Evolutionary conservation across 1,140 invertebrate genomes (phyloP), one percentile per base, ranked within the genome.

Genomic region (Monomorium pharaonis): DNA sequence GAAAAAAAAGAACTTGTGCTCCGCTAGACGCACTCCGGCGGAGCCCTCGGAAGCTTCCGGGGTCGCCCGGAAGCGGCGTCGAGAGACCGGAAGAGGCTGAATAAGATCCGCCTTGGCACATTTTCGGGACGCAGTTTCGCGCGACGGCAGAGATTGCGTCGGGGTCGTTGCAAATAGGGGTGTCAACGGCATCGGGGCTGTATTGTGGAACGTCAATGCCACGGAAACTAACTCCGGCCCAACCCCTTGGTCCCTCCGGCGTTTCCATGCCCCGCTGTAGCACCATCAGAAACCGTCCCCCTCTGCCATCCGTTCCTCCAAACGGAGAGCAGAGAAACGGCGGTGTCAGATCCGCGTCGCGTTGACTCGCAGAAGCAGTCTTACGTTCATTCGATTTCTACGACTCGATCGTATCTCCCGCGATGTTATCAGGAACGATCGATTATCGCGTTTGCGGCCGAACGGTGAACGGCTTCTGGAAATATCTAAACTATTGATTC

Each of bases 101-200:
- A 94, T 92, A 92, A 92, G 92, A 93, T 92, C 89, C 91, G 88
- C 85, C 88, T 86, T 80, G 84, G 84, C 89, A 81, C 84, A 87
- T 86, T 90, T 90, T 90, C 86, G 87, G 84, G 75, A 75, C 87
- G 88, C 75, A 77, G 67, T 83, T 83, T 83, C 80, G 84, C 76
- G 84, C 85, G 86, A 89, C 89, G 89, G 54, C 84, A 87, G 84
- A 90, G 89, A 90, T 90, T 90, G 89, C 89, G 86, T 51, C 63
- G 49, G 69, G 89, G 89, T 89, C 63, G 88, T 88, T 90, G 89
- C 86, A 92, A 93, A 93, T 92, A 91, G 92, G 92, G 91, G 92
- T 94, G 93, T 93, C 92, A 92, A 91, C 90, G 91, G 92, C 92
- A 94, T 95, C 93, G 92, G 86, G 84, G 86, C 88, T 93, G 91